Conservation (phyloP, 2,888 invertebrate species). For the Pyralis farinalis region DNA sequence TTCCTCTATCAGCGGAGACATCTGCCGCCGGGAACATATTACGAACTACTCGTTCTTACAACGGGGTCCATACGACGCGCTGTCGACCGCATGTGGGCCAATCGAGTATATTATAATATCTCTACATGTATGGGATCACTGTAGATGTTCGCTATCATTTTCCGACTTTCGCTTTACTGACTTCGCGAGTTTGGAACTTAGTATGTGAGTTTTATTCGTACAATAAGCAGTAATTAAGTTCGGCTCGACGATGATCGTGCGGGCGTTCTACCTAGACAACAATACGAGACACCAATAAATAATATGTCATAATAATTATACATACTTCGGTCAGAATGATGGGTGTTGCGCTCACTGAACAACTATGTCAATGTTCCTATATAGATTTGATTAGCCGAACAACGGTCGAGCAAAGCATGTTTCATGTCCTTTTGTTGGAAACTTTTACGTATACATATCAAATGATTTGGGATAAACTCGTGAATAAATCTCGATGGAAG, state of each 20-base stretch:
- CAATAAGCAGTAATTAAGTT: slow-evolving; percentile 19
- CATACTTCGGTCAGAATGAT: slow-evolving; percentile 2
- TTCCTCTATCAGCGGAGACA: slow-evolving; percentile 45
- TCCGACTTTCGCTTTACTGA: slow-evolving; percentile 35
- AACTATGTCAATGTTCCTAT: slow-evolving; percentile 30
- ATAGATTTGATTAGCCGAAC: slow-evolving; percentile 39
- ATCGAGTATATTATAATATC: slow-evolving; percentile 65
- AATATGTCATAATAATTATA: slow-evolving; percentile 6
- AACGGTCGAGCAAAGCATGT: slow-evolving; percentile 50
- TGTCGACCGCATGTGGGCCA: slow-evolving; percentile 64
- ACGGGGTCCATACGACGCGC: slow-evolving; percentile 48
- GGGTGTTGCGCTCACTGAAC: background rate
- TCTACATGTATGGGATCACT: slow-evolving; percentile 69
- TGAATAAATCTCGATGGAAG: slow-evolving; percentile 26
- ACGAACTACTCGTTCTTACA: slow-evolving; percentile 47
- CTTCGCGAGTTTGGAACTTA: slow-evolving; percentile 23
- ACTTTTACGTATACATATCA: slow-evolving; percentile 69
- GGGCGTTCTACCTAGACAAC: background rate
- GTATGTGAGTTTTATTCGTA: slow-evolving; percentile 27
- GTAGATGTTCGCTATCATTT: slow-evolving; percentile 61
- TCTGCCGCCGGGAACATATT: slow-evolving; percentile 53
- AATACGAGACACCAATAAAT: background rate
- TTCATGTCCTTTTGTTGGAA: slow-evolving; percentile 23
- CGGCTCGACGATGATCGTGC: background rate
- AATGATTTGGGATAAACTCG: slow-evolving; percentile 42